These are phyloP conservation scores for Chrysochloris asiatica DNA, from an alignment of 2,113 vertebrate species.

Conservation along the genomic window DNA sequence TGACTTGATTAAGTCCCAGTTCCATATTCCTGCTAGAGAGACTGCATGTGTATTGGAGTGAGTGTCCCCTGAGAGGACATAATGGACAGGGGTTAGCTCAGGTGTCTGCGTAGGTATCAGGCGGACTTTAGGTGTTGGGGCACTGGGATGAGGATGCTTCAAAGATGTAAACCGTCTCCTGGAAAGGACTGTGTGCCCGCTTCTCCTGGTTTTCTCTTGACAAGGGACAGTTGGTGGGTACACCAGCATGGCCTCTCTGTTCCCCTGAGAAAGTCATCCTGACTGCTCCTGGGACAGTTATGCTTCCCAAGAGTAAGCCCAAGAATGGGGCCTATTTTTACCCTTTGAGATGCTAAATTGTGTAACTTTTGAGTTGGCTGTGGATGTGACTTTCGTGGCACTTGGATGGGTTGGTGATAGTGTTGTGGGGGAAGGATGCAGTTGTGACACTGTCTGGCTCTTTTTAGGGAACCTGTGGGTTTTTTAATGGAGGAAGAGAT, in stretches of 20 bases:
- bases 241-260: background rate
- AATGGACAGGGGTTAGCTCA: too few relatives aligned
- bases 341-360: background rate
- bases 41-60: background rate
- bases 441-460: slow-evolving; percentile 59
- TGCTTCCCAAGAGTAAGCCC: too few relatives aligned
- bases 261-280: background rate
- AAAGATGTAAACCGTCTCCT: background rate
- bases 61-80: too few relatives aligned
- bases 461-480: slow-evolving; percentile 78
- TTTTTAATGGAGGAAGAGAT: slow-evolving; percentile 73
- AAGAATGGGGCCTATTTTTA: background rate
- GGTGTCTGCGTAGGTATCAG: background rate
- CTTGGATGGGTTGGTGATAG: background rate
- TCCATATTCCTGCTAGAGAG: background rate
- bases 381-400: background rate
- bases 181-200: too few relatives aligned
- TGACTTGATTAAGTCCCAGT: background rate
- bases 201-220: slow-evolving; percentile 19
- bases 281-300: background rate
- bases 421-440: background rate
- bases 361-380: slow-evolving; percentile 28
- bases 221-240: background rate
- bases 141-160: background rate
- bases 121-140: background rate